Percentiles rank a stretch among this genome's conserved stretches.
Conservation (phyloP, 2,888 invertebrate species). For the Archips xylosteana region DNA sequence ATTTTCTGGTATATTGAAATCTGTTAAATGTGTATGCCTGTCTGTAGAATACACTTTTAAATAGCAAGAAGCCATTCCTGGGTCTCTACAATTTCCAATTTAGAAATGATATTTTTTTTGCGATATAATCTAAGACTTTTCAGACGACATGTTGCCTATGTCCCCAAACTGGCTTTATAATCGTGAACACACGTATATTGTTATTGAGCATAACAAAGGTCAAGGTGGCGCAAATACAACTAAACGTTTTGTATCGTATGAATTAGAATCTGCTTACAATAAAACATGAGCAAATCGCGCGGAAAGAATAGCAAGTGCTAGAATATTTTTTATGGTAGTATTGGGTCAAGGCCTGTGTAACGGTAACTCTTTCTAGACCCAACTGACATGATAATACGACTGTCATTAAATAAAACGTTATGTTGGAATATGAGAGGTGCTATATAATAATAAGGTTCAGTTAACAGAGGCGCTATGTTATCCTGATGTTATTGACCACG, state of each 20-base stretch:
- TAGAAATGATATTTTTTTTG: no score
- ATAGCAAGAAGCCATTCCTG: no score
- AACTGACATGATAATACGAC: neutral
- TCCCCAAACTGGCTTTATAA: neutral
- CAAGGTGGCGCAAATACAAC: conserved; percentile 19
- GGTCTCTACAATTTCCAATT: no score
- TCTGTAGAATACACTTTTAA: no score
- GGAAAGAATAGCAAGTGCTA: conserved; percentile 39
- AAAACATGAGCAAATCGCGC: conserved; percentile 44
- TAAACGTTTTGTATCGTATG: conserved; percentile 40
- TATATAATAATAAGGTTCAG: no score
- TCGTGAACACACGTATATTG: neutral
- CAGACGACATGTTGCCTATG: no score
- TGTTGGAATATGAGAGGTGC: neutral
- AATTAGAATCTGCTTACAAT: conserved; percentile 48
- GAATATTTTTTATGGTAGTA: conserved; percentile 56
- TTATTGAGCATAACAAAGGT: conserved; percentile 15
- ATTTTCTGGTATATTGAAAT: no score
- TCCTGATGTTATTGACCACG: no score
- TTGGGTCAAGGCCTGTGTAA: conserved; percentile 64
- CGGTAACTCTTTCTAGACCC: conserved; percentile 5
- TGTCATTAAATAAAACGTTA: neutral
- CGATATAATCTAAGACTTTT: no score
- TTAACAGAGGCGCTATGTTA: no score
- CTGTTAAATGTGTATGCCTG: no score